Percentiles rank a stretch among this genome's conserved stretches.
Evolutionary conservation across 2,888 invertebrate species (phyloP).

Genomic region (Mechanitis messenoides): DNA sequence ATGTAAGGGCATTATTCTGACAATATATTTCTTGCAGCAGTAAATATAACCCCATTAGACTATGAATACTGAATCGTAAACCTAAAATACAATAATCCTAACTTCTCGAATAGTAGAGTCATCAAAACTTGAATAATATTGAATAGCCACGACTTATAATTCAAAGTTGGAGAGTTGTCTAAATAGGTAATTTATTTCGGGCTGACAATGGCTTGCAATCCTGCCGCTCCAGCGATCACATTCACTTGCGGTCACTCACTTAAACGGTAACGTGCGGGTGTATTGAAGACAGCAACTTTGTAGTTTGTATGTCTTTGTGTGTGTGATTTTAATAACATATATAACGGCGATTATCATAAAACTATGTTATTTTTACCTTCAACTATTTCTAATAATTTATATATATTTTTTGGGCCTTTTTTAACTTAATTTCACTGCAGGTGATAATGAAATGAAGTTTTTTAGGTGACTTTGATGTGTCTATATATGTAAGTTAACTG

Average conservation of each 20-base stretch:
- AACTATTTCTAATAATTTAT: no score
- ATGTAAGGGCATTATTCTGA: no score
- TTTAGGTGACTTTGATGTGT: background rate
- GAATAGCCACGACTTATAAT: slow-evolving; percentile 7
- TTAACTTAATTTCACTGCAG: no score
- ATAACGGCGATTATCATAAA: no score
- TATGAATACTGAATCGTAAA: background rate
- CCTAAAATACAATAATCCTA: background rate
- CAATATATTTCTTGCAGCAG: no score
- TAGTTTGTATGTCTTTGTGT: slow-evolving; percentile 28
- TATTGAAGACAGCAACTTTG: slow-evolving; percentile 48
- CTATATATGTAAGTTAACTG: background rate
- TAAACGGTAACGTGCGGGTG: slow-evolving; percentile 56
- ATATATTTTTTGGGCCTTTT: no score
- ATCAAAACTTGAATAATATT: slow-evolving; percentile 9
- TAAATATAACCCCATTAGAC: no score
- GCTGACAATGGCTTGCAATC: slow-evolving; percentile 42
- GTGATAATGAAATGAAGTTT: no score
- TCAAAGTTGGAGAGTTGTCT: slow-evolving; percentile 32
- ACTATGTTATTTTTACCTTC: no score
- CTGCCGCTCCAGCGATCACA: slow-evolving; percentile 45
- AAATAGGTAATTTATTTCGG: slow-evolving; percentile 36
- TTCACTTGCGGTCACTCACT: slow-evolving; percentile 59
- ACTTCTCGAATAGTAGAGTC: background rate
- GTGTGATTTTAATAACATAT: no score